Evolutionary conservation across 2,888 invertebrate genomes (phyloP), one percentile per base, ranked within the genome.

Genomic region (Pycnomerus fuliginosus): DNA sequence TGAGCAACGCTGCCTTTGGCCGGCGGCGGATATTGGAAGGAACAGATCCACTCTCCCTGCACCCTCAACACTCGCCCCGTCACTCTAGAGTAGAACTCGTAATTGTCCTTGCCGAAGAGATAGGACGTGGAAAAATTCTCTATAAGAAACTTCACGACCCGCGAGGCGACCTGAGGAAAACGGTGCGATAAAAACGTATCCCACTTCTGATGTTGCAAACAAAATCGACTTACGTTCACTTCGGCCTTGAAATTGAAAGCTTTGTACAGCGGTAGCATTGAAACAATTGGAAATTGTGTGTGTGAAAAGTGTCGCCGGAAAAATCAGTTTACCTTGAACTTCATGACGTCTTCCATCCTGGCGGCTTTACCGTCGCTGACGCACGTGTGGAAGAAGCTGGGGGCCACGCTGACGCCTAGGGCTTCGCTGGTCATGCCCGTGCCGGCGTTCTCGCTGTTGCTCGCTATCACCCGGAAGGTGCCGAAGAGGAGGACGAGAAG

Each of bases 351-450:
- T 76, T 94, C 93, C 89, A 95, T 91, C 73, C 90, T 89, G 49
- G 94, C 95, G 32, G 91, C 88, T 76, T 93, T 90, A 51, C 93
- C 94, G 72, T 93, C 92, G 64, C 90, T 90, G 64, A 95, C 93
- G 76, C 95, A 95, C 57, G 91, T 90, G 74, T 94, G 94, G 77
- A 96, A 95, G 74, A 96, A 92, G 60, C 93, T 94, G 13, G 95
- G 95, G 37, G 95, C 95, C 32, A 95, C 95, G 24, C 92, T 92
- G 63, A 96, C 94, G 52, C 94, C 94, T 56, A 96, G 78, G 25
- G 95, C 94, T 75, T 95, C 94, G 60, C 93, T 90, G 58, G 90
- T 90, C 95, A 95, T 95, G 59, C 92, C 91, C 38, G 93, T 93
- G 62, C 85, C 84, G 62, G 90, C 90, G 71, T 87, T 83, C 57